A percentile compares a stretch with the other conserved stretches of the same genome.
Conservation (phyloP, 23 tunicate genomes). For the Clavelina lepadiformis region DNA sequence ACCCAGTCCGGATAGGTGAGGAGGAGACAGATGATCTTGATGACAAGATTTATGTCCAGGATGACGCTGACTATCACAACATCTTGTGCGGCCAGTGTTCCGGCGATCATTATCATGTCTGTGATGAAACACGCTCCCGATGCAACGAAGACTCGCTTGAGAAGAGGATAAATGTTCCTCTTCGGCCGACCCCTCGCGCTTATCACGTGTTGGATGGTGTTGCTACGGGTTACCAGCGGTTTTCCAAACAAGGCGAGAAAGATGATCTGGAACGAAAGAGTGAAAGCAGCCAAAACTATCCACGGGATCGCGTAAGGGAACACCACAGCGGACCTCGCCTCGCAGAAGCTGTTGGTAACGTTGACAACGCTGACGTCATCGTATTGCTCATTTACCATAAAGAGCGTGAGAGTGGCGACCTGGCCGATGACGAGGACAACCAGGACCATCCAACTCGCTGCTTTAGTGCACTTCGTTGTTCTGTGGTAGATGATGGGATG, state of each 20-base stretch:
- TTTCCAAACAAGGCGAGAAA: slow-evolving; percentile 1
- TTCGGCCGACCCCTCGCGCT: neutral
- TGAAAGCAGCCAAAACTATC: neutral
- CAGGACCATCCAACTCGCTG: neutral
- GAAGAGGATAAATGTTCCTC: neutral
- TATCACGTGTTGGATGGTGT: neutral
- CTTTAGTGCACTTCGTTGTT: neutral
- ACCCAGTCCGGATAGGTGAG: slow-evolving; percentile 6
- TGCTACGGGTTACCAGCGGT: slow-evolving; percentile 1
- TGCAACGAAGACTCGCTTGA: slow-evolving; percentile 8
- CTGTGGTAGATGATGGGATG: slow-evolving; percentile 8
- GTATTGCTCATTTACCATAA: slow-evolving; percentile 5
- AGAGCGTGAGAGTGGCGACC: neutral
- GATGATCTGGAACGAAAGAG: slow-evolving; percentile 6
- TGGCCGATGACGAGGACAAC: slow-evolving; percentile 3
- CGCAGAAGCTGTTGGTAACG: neutral
- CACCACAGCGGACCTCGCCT: neutral
- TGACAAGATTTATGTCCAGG: slow-evolving; percentile 19
- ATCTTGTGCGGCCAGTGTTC: slow-evolving; percentile 5
- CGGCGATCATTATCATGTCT: slow-evolving; percentile 4
- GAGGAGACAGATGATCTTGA: slow-evolving; percentile 6
- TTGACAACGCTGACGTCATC: neutral
- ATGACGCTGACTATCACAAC: neutral
- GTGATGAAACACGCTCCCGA: neutral
- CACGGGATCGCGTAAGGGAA: slow-evolving; percentile 1